Base-by-base conservation (phyloP, 2,888 invertebrate genomes). In the Laothoe populi region DNA sequence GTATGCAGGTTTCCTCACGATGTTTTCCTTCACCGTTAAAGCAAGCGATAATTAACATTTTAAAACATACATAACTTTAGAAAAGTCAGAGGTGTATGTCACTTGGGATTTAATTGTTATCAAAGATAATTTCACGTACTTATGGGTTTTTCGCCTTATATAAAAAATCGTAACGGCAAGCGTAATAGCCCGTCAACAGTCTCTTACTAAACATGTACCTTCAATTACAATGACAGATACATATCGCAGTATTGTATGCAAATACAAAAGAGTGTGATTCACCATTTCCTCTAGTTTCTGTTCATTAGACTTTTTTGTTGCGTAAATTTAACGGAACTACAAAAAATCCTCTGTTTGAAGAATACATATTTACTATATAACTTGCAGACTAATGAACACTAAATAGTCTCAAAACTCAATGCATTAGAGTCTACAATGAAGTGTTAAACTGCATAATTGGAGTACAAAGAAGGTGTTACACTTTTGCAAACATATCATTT, bases 391-490 rank as follows among this genome's bases (percentile, higher is more conserved):
- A 53, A 53, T 11, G 11, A 31, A 35, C 53, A 35, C 31, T 53
- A 53, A 53, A 19, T 53, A 31, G 16, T 19, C 19, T 53, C 53
- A 31, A 53, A 53, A 53, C 53, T 35, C 24, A 48, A 24, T 24
- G 26, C 58, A 24, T 42, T 42, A 38, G 8, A 42, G 13, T n/a
- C 13, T 5, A 21, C 38, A 23, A 5, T 24, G n/a, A 4, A 3
- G 48, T 26, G 53, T 53, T 53, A 53, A 53, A 31, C 35, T 11
- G 19, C 16, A 7, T 58, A 42, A 58, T 58, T 26, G 21, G 58
- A 58, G 16, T 40, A 42, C 58, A 44, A 42, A 42, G 21, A 42
- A 58, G 7, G 42, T 10, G 40, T 23, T 21, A 23, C n/a, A 42
- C 10, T 40, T 23, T 21, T 42, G 42, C 53, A 24, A 57, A 35